These are phyloP conservation scores for Pangasius larnaudii DNA, from an alignment of 2,797 vertebrate species.

Conservation along the genomic window DNA sequence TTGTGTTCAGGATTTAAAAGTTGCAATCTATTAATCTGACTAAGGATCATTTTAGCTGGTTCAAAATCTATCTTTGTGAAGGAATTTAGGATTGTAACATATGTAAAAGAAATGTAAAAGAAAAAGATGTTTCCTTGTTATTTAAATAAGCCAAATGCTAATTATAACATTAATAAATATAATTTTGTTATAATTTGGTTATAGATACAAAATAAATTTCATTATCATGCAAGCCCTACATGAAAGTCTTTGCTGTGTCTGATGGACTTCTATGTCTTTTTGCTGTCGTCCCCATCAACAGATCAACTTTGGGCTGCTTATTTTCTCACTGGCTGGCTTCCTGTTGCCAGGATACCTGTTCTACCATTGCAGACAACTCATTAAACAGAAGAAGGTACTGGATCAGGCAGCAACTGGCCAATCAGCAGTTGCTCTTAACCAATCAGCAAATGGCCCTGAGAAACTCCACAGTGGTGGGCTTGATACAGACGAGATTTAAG, in stretches of 20 bases:
- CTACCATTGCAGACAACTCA: slow-evolving; percentile 74
- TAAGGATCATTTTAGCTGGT: not conserved
- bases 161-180: not conserved
- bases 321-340: slow-evolving; percentile 82
- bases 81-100: not conserved
- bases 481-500: slow-evolving; percentile 26
- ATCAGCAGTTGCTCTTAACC: slow-evolving; percentile 45
- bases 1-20: not conserved
- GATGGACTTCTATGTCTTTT: not conserved
- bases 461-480: slow-evolving; percentile 47
- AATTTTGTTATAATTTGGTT: not conserved
- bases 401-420: slow-evolving; percentile 46
- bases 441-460: slow-evolving; percentile 35
- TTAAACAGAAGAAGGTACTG: slow-evolving; percentile 55
- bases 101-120: not conserved
- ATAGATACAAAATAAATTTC: not conserved
- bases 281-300: slow-evolving; percentile 60
- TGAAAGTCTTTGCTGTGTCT: not conserved
- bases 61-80: not conserved
- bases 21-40: not conserved
- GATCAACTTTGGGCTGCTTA: slow-evolving; percentile 84
- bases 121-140: not conserved
- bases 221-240: not conserved
- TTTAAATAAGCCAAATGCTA: not conserved
- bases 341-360: slow-evolving; percentile 84